Evolutionary conservation across 2,888 invertebrate genomes (phyloP).

Genomic region (Zaprionus obscuricornis): DNA sequence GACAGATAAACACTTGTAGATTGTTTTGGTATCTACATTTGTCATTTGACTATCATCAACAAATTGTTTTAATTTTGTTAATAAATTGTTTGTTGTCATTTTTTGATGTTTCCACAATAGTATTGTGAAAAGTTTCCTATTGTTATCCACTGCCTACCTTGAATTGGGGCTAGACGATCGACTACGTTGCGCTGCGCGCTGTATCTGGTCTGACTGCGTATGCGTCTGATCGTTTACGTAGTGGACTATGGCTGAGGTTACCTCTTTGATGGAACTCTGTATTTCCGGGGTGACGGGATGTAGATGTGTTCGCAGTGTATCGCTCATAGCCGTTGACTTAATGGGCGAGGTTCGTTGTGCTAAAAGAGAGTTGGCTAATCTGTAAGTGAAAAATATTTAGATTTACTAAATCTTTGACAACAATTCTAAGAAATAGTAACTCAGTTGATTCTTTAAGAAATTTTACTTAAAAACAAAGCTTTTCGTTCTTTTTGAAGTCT

Average conservation of each 20-base stretch:
- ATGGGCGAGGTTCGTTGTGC: conserved; percentile 78
- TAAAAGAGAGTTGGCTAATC: conserved; percentile 88
- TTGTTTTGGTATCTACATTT: no score
- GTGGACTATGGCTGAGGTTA: conserved; percentile 96
- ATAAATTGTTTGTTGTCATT: no score
- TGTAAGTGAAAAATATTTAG: conserved; percentile 60
- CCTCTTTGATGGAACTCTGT: conserved; percentile 94
- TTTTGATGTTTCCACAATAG: neutral
- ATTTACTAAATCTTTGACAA: neutral
- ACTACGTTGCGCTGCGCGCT: conserved; percentile 83
- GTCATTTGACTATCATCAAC: no score
- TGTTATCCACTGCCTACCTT: conserved; percentile 75
- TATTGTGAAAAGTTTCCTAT: conserved; percentile 8
- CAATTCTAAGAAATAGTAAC: no score
- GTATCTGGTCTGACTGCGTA: conserved; percentile 83
- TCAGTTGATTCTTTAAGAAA: no score
- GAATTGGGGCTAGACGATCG: conserved; percentile 83
- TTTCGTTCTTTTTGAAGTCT: no score
- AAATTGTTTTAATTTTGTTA: no score
- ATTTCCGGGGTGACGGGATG: conserved; percentile 86
- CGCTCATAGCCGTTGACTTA: conserved; percentile 48
- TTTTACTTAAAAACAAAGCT: no score
- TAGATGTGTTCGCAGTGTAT: conserved; percentile 48
- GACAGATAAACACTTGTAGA: neutral
- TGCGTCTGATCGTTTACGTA: conserved; percentile 91